phyloP scores from a whole-genome alignment of 2,113 vertebrate species.

The Ceyx melanurus region DNA sequence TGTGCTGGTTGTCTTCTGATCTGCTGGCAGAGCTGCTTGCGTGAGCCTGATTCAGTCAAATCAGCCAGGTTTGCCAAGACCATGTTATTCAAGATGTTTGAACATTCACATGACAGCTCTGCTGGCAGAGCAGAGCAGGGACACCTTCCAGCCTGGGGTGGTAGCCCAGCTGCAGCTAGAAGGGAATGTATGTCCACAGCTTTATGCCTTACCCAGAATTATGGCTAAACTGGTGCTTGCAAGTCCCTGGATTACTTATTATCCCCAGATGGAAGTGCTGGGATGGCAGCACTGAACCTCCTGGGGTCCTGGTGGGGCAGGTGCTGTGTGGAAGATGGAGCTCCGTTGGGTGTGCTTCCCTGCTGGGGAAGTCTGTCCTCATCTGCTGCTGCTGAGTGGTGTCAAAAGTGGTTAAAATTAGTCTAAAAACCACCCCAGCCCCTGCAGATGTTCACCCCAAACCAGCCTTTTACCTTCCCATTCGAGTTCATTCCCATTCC shows the following conservation, averaged over 20 bases:
- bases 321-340: not conserved
- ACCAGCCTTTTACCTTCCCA: constrained; percentile 86
- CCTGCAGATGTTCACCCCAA: not conserved
- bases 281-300: not conserved
- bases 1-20: not conserved
- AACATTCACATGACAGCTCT: not conserved
- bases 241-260: not conserved
- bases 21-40: not conserved
- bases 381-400: not conserved
- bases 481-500: constrained; percentile 91
- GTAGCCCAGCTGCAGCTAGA: not conserved
- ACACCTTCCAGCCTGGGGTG: not conserved
- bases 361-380: not conserved
- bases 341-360: not conserved
- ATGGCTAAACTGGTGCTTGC: not conserved
- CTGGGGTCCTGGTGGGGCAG: not conserved
- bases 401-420: not conserved
- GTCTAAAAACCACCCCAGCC: not conserved
- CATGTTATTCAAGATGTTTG: not conserved
- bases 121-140: not conserved
- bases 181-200: not conserved
- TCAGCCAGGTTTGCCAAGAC: not conserved
- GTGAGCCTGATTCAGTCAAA: not conserved
- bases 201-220: not conserved
- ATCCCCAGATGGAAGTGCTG: not conserved